Percentiles rank a stretch among this genome's conserved stretches.
phyloP scores from a whole-genome alignment of 2,888 invertebrate species.

The Trachelus stipa region DNA sequence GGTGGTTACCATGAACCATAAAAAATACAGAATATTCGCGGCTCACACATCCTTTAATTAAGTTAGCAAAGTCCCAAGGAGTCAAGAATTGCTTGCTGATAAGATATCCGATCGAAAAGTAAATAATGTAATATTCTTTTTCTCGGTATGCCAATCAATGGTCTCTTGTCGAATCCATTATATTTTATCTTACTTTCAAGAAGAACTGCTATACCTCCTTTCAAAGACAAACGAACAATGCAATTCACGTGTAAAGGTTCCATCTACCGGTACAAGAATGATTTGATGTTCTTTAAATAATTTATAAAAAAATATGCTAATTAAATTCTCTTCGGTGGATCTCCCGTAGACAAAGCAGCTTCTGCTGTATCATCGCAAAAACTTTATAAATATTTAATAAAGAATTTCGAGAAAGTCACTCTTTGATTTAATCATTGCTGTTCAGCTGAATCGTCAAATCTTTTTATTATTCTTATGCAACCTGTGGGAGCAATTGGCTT shows the following conservation, averaged over 20 bases:
- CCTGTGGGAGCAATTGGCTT: slow-evolving; percentile 33
- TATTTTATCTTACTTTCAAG: no score
- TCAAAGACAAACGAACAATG: no score
- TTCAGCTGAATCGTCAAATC: slow-evolving; percentile 28
- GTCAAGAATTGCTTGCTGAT: not conserved
- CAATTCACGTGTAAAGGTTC: no score
- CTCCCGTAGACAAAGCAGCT: not conserved
- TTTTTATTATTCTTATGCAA: slow-evolving; percentile 41
- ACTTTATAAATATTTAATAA: slow-evolving; percentile 55
- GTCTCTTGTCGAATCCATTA: no score
- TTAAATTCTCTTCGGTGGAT: not conserved
- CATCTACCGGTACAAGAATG: no score
- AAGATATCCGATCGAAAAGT: not conserved
- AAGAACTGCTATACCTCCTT: no score
- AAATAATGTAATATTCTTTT: no score
- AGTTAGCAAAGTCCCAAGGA: not conserved
- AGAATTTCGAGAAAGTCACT: slow-evolving; percentile 30
- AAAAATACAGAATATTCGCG: not conserved
- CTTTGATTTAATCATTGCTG: slow-evolving; percentile 32
- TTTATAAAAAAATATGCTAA: no score
- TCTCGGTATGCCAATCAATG: no score
- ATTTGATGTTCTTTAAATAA: no score
- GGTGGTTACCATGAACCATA: not conserved
- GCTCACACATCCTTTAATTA: not conserved
- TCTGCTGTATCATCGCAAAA: slow-evolving; percentile 1